Percentiles rank a stretch among this genome's conserved stretches.
These are phyloP conservation scores for Medauroidea extradentata DNA, from an alignment of 1,140 invertebrate species.

Conservation along the genomic window DNA sequence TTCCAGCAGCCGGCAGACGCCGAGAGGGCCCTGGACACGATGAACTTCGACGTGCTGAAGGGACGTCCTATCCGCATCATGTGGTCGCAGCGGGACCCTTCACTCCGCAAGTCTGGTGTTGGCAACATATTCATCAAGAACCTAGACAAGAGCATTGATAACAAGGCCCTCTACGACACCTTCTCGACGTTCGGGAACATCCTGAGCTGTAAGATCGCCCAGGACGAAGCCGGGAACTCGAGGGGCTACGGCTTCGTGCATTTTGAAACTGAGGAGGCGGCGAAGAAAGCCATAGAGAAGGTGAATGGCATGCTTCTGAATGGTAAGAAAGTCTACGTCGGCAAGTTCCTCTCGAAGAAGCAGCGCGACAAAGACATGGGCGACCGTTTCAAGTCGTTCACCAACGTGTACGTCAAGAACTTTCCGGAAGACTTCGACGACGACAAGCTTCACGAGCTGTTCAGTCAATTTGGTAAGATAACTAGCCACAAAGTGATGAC, in stretches of 20 bases:
- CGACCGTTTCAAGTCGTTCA: conserved; percentile 64
- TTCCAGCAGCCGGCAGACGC: conserved; percentile 99
- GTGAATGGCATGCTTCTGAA: conserved; percentile 95
- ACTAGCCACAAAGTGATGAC: conserved; percentile 50
- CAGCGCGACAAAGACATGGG: conserved; percentile 65
- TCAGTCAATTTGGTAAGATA: conserved; percentile 57
- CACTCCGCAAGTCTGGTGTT: conserved; percentile 94
- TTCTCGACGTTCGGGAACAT: conserved; percentile 99
- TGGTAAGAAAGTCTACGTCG: conserved; percentile 78
- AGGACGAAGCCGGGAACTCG: conserved; percentile 92
- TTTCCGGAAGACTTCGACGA: conserved; percentile 61
- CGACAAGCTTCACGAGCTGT: conserved; percentile 59
- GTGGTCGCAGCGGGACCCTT: conserved; percentile 99
- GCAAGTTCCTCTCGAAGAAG: conserved; percentile 63
- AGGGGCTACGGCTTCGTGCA: conserved; percentile 99
- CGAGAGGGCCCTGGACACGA: conserved; percentile 96
- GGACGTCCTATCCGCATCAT: conserved; percentile 98
- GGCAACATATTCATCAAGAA: conserved; percentile 99
- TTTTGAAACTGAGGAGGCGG: conserved; percentile 99
- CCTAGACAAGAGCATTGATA: conserved; percentile 96
- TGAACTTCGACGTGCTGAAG: conserved; percentile 99
- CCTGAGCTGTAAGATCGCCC: conserved; percentile 94
- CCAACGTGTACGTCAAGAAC: conserved; percentile 77
- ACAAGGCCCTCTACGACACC: conserved; percentile 99
- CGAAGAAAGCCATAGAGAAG: conserved; percentile 94